Conservation (phyloP, 2,113 vertebrate genomes). For the Macaca fascicularis region DNA sequence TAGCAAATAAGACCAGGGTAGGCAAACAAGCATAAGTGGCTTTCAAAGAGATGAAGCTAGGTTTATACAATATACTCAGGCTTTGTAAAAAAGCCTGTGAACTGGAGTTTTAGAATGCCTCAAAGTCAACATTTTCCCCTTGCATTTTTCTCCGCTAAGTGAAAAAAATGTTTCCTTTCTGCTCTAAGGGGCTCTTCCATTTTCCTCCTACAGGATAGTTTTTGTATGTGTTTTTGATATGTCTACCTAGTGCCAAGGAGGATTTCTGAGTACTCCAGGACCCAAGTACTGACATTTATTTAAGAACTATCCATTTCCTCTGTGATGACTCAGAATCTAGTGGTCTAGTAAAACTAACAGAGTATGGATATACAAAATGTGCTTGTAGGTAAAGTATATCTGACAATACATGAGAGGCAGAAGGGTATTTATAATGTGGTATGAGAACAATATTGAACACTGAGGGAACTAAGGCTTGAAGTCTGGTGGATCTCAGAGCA, state of each 20-base stretch:
- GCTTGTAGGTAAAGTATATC: neutral
- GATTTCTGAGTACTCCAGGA: neutral
- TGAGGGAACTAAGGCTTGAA: neutral
- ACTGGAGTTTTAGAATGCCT: neutral
- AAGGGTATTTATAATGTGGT: neutral
- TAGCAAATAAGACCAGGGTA: neutral
- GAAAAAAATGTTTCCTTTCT: neutral
- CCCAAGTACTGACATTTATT: neutral
- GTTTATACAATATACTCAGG: neutral
- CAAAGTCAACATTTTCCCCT: neutral
- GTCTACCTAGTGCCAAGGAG: neutral
- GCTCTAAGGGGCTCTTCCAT: neutral
- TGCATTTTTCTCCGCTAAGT: neutral
- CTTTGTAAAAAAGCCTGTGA: neutral
- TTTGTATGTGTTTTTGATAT: neutral
- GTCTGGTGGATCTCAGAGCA: neutral
- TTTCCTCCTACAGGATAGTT: neutral
- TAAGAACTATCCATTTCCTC: slow-evolving; percentile 4
- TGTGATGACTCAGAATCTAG: neutral
- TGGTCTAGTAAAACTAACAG: neutral
- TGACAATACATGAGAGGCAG: neutral
- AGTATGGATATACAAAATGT: neutral
- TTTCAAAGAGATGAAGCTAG: neutral
- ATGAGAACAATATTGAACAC: neutral
- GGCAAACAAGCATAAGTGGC: neutral